Evolutionary conservation across 2,113 vertebrate genomes (phyloP), one percentile per base, ranked within the genome.

Genomic region (Odobenus rosmarus): DNA sequence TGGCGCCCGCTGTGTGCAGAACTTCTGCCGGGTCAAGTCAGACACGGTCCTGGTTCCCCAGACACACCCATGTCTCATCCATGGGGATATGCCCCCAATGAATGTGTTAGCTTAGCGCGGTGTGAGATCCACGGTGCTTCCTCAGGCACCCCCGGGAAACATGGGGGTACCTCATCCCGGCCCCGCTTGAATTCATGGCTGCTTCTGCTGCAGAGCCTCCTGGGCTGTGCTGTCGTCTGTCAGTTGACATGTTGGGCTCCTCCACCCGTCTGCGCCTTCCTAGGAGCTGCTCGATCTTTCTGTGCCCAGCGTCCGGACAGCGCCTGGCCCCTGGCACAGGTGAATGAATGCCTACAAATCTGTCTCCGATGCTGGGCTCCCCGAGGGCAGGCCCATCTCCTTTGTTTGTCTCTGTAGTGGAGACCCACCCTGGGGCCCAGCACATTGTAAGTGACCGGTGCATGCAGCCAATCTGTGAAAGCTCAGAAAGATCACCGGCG

Each of bases 291-390:
- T 46, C 16, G n/a, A 11, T 53, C 86, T 61, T 12, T 62, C 55
- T 53, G 15, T 10, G 28, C 82, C 55, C 0, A 0, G 7, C 8
- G 2, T n/a, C 85, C 26, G 28, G 31, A 33, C 2, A 13, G 3
- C 4, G 26, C 71, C 81, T 5, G 19, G 57, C 31, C 8, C 0
- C 0, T 12, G 39, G 53, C 42, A 19, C 12, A 3, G 2, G 28
- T 14, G 76, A 24, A 10, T 9, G 23, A 36, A 23, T 3, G 7
- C 72, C 51, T 21, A 10, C 9, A 0, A 4, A 16, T 33, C 74
- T 14, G 12, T 55, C 53, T 57, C 81, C 26, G 21, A 7, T 2
- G 13, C n/a, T 8, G 51, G 72, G 26, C 42, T 84, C 28, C 28
- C 74, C 7, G 0, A 31, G 49, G 84, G 23, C 26, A 51, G 79